Evolutionary conservation across 92 coral and sea anemone species (phyloP).

Genomic region (Desmophyllum pertusum): DNA sequence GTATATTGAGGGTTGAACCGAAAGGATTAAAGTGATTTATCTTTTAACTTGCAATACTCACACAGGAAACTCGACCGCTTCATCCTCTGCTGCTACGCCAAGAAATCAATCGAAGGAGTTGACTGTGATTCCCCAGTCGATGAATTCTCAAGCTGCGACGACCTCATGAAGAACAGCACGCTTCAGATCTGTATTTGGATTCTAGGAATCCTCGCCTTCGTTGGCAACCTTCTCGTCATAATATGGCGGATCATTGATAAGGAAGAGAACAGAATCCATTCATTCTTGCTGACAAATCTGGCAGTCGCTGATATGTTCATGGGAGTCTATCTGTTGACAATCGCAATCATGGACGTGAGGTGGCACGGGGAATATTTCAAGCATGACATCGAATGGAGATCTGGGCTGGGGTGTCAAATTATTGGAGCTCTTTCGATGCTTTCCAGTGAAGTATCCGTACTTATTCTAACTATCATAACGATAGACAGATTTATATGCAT

Average conservation of each 20-base stretch:
- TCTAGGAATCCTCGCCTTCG: slow-evolving; percentile 57
- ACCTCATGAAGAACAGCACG: slow-evolving; percentile 66
- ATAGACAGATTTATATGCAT: slow-evolving; percentile 68
- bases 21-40: background rate
- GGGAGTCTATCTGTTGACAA: slow-evolving; percentile 66
- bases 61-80: slow-evolving; percentile 61
- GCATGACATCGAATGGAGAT: slow-evolving; percentile 69
- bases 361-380: slow-evolving; percentile 80
- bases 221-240: slow-evolving; percentile 65
- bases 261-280: slow-evolving; percentile 43
- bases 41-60: background rate
- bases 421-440: slow-evolving; percentile 69
- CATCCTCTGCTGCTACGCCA: slow-evolving; percentile 67
- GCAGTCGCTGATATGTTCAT: slow-evolving; percentile 70
- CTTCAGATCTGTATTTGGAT: slow-evolving; percentile 70
- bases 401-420: slow-evolving; percentile 71
- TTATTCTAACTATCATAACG: slow-evolving; percentile 57
- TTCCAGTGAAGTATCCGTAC: slow-evolving; percentile 70
- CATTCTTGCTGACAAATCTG: slow-evolving; percentile 61
- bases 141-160: slow-evolving; percentile 79
- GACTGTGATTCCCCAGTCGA: slow-evolving; percentile 55
- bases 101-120: slow-evolving; percentile 53
- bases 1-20: background rate
- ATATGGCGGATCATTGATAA: slow-evolving; percentile 49
- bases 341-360: slow-evolving; percentile 65